These are phyloP conservation scores for Harpagifer antarcticus DNA, from an alignment of 2,797 vertebrate genomes.

Conservation along the genomic window DNA sequence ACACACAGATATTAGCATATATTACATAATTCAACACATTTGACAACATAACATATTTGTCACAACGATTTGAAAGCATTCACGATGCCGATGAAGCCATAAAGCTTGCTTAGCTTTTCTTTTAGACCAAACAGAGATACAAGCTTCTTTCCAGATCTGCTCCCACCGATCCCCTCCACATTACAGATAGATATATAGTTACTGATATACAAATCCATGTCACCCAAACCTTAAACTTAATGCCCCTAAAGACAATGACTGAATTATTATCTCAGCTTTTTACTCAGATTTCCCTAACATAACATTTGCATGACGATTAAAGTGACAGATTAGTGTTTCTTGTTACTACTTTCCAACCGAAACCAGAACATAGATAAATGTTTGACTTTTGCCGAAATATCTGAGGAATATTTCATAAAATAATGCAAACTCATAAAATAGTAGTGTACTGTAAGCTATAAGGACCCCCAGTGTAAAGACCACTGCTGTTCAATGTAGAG, in stretches of 20 bases:
- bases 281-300: constrained; percentile 27
- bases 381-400: constrained; percentile 25
- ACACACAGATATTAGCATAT: neutral
- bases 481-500: constrained; percentile 66
- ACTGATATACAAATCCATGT: constrained; percentile 41
- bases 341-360: constrained; percentile 3
- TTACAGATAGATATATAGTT: constrained; percentile 36
- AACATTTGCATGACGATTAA: constrained; percentile 14
- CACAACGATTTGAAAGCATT: neutral
- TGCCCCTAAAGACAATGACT: constrained; percentile 29
- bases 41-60: neutral
- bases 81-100: constrained; percentile 8
- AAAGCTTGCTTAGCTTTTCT: constrained; percentile 9
- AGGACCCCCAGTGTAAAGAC: constrained; percentile 24
- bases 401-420: neutral
- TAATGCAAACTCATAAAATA: neutral
- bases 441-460: neutral
- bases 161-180: constrained; percentile 7
- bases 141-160: constrained; percentile 13
- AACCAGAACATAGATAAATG: neutral
- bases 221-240: constrained; percentile 33
- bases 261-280: constrained; percentile 10
- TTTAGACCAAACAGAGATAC: neutral
- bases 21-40: neutral
- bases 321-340: constrained; percentile 7